Percentiles rank a stretch among this genome's conserved stretches.
Conservation (phyloP, 2,888 invertebrate species). For the Ischnura elegans region DNA sequence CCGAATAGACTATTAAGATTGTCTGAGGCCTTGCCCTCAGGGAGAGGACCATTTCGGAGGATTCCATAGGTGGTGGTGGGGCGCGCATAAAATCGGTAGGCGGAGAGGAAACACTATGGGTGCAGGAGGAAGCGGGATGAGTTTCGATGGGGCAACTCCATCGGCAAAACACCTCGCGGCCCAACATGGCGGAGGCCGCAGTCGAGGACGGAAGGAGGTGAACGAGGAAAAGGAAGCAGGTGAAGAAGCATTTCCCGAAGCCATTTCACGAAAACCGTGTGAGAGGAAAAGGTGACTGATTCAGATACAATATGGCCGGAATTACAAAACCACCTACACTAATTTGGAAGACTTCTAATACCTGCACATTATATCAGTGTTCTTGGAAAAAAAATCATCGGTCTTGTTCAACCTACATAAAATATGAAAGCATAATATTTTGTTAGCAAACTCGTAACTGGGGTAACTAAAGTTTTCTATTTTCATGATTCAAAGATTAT, state of each 20-base stretch:
- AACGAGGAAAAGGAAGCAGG: not conserved
- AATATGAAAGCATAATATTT: too few species aligned
- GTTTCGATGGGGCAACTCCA: not conserved
- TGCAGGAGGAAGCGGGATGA: not conserved
- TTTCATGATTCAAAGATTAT: too few species aligned
- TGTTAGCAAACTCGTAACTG: too few species aligned
- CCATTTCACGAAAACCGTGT: not conserved
- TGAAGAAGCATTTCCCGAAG: too few species aligned
- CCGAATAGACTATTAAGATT: constrained; percentile 56
- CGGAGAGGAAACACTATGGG: not conserved
- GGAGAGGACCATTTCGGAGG: constrained; percentile 24
- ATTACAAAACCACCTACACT: too few species aligned
- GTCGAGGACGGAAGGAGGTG: not conserved
- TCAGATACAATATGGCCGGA: too few species aligned
- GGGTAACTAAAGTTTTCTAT: too few species aligned
- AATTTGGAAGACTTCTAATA: too few species aligned
- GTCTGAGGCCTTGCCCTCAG: constrained; percentile 45
- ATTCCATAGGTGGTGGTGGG: constrained; percentile 15
- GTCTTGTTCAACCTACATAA: too few species aligned
- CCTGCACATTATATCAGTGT: too few species aligned
- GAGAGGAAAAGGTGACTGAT: constrained; percentile 37
- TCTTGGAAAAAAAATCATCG: too few species aligned
- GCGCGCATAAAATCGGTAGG: not conserved
- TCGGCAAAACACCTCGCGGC: not conserved
- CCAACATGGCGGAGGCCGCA: not conserved